Evolutionary conservation across 2,888 invertebrate genomes (phyloP), one percentile per base, ranked within the genome.

Genomic region (Chirona hameri): DNA sequence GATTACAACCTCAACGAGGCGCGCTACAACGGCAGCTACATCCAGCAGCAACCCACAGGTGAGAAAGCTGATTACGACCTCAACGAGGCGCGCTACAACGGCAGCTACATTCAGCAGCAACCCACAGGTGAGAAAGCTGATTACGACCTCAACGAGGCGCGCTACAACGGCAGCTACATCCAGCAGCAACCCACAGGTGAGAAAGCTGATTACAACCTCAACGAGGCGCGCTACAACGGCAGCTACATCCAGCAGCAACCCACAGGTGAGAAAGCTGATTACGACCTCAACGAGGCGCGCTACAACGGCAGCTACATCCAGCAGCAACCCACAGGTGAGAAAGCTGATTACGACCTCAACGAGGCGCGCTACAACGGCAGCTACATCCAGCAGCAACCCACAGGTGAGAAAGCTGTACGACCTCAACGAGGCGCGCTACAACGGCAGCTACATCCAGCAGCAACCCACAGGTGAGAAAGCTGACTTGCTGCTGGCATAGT

Each of bases 121-220:
- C 82, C 46, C 81, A 27, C 69, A 48, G 57, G 57, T 69, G 57
- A 79, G 57, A 24, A 9, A 79, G 4, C 2, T 72, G 69, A 21
- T 81, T 94, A 96, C 87, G 98, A 98, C 88, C 91, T 98, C 86
- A 97, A 96, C 90, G 88, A 88, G 14, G 88, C 89, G n/a, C 88
- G 89, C 84, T 83, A 84, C 81, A 82, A 79, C 46, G 81, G 69
- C 60, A 82, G 52, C 57, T 80, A 80, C 52, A 82, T 48, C 69
- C 69, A 82, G 55, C 69, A 82, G 55, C 69, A 5, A 15, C 82
- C 46, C 81, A 27, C 69, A 48, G 57, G 57, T 69, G 57, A 79
- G 57, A 24, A 9, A 79, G 4, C 2, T 72, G 69, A 21, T 81
- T n/a, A 24, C 83, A 18, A 79, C 31, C 5, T n/a, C n/a, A n/a